A percentile compares a stretch with the other conserved stretches of the same genome.
phyloP scores from a whole-genome alignment of 2,888 invertebrate genomes.

The Mythimna albipuncta region DNA sequence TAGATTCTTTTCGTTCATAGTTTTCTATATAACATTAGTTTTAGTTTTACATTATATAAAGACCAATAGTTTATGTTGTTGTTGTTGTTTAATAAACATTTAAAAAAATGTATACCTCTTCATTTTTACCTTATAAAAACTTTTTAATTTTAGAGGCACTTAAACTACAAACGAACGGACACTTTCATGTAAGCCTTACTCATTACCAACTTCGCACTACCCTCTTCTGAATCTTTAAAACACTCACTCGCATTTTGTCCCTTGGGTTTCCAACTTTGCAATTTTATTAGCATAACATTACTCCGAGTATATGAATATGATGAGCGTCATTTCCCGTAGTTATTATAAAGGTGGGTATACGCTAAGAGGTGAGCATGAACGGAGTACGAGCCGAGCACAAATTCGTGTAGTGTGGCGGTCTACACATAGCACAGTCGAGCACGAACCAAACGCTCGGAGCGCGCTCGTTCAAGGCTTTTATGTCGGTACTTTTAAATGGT shows the following conservation, averaged over 20 bases:
- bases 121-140: not conserved
- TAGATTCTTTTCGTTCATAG: not conserved
- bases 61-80: too few relatives aligned
- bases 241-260: constrained; percentile 15
- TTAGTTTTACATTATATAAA: too few relatives aligned
- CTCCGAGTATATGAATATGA: not conserved
- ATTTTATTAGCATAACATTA: constrained; percentile 34
- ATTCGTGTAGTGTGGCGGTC: too few relatives aligned
- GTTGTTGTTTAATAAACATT: too few relatives aligned
- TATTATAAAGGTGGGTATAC: not conserved
- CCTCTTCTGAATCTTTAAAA: constrained; percentile 45
- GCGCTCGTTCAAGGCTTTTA: too few relatives aligned
- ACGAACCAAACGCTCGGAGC: too few relatives aligned
- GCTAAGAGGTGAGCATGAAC: too few relatives aligned
- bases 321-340: not conserved
- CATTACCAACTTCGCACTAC: constrained; percentile 34
- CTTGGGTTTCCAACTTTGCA: constrained; percentile 28
- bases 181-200: constrained; percentile 1
- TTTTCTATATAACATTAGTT: too few relatives aligned
- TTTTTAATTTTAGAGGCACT: not conserved
- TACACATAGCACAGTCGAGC: too few relatives aligned
- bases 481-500: too few relatives aligned
- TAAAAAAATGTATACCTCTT: too few relatives aligned
- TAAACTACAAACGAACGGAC: constrained; percentile 2
- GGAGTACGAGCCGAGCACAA: too few relatives aligned